Base-by-base conservation (phyloP, 1,140 invertebrate genomes). In the Rhysida immarginata region DNA sequence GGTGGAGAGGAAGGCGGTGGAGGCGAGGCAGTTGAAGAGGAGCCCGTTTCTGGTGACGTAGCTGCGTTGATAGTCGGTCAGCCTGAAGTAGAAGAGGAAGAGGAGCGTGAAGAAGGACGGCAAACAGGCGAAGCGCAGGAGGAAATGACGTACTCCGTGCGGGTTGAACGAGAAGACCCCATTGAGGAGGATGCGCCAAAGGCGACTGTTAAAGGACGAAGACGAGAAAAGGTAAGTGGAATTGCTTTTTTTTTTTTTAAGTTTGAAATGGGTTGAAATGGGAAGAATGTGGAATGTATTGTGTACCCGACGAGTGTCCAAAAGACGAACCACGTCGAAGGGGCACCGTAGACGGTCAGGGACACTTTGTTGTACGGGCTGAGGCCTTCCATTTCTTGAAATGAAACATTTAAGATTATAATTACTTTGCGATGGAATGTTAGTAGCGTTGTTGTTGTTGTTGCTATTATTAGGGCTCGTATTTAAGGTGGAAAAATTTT, bases 41-140 rank as follows among this genome's bases (percentile, higher is more conserved):
- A 94, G 74, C 11, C 87, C 87, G 65, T 78, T 85, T 64, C 80
- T 76, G 5, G 82, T 82, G 29, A 84, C 78, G 63, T 85, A 87
- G 5, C 81, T 80, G 59, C 81, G 77, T 60, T 86, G 82, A 63
- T 77, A 80, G 61, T 81, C 56, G 80, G 73, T 62, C 80, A 81
- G 53, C 2, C 61, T 65, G 57, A 78, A 81, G 64, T 90, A 93
- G 59, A 92, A 84, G 3, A 84, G 69, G 78, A 85, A 91, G 16
- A 93, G 61, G 8, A 90, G 70, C 14, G 82, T 78, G 66, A 85
- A 83, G 45, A 83, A 82, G 14, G 86, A 71, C 1, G 90, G 90
- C 14, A 92, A 63, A 0, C 83, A 69, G 23, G 90, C 70, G 20
- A 93, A 61, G 18, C 87, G 74, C 46, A 85, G 74, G 46, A 80